A percentile compares a stretch with the other conserved stretches of the same genome.
Evolutionary conservation across 1,140 invertebrate genomes (phyloP).

Genomic region (Nylanderia fulva): DNA sequence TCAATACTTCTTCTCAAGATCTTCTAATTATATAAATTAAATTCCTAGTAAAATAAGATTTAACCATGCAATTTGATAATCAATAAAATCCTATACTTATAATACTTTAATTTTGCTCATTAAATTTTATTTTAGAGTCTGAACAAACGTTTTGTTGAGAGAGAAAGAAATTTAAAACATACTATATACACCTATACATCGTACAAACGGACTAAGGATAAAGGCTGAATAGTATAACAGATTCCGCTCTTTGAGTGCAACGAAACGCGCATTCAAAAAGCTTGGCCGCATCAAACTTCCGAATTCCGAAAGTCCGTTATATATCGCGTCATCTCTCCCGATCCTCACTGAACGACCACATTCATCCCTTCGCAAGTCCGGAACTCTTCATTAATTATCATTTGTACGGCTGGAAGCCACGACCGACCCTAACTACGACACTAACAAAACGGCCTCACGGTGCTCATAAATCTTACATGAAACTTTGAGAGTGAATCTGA

Average conservation of each 20-base stretch:
- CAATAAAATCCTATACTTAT: neutral
- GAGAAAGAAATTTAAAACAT: neutral
- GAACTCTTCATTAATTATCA: constrained; percentile 69
- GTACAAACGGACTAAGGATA: neutral
- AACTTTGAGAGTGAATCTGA: constrained; percentile 69
- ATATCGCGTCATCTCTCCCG: neutral
- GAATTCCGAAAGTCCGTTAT: constrained; percentile 49
- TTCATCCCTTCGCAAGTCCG: constrained; percentile 43
- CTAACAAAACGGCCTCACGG: constrained; percentile 68
- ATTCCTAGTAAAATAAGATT: neutral
- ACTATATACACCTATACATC: neutral
- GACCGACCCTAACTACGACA: constrained; percentile 69
- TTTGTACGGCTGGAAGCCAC: constrained; percentile 61
- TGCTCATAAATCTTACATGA: constrained; percentile 77
- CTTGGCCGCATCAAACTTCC: constrained; percentile 42
- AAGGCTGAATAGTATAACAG: constrained; percentile 28
- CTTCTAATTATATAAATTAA: neutral
- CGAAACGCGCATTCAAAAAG: constrained; percentile 51
- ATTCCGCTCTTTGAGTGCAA: constrained; percentile 26
- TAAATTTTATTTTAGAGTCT: neutral
- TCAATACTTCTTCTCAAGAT: neutral
- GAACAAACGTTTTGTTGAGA: neutral
- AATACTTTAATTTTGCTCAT: neutral
- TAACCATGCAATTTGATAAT: neutral
- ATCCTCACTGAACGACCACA: constrained; percentile 6